Base-by-base conservation (phyloP, 2,113 vertebrate genomes). In the Siniperca chuatsi region DNA sequence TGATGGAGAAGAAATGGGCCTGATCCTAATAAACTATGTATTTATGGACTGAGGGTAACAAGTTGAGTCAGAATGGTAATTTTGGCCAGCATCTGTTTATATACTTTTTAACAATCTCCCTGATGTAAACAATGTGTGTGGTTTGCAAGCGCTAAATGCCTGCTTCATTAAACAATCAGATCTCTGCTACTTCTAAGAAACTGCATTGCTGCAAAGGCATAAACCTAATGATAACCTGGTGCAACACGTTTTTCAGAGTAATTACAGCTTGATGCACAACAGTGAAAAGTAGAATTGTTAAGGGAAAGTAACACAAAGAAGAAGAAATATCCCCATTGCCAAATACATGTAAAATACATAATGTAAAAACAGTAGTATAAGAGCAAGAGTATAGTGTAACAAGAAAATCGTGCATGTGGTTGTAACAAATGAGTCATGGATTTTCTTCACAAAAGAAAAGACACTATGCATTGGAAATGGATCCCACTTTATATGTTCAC, bases 101-200 rank as follows among this genome's bases (percentile, higher is more conserved):
- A 70, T 77, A 74, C 79, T 81, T 77, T 83, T 87, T 86, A 84
- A 84, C 79, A 87, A 72, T 76, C 69, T 83, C 77, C 60, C 44
- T 85, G 79, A 33, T 85, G 81, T 90, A 88, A 91, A 92, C 87
- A 88, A 6, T 84, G 83, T 71, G 81, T 84, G 86, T 75, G 86
- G 86, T 80, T 80, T 79, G 65, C 52, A 58, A 79, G 61, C 65
- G 65, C 87, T 83, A 89, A 89, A 87, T 81, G 74, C 77, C 83
- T 81, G 44, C 82, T 35, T 33, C 68, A 74, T 86, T 85, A 78
- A 87, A 83, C 82, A 83, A 87, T 81, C 65, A 55, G 61, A 71
- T 71, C 52, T 48, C 78, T 75, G 73, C 69, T 85, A 81, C 82
- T 78, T 82, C 64, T 61, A 57, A 82, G 64, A 77, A 75, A 70